These are phyloP conservation scores for Rhopilema esculentum DNA, from an alignment of 30 jellyfish, hydroid and myxozoan species.

Conservation along the genomic window DNA sequence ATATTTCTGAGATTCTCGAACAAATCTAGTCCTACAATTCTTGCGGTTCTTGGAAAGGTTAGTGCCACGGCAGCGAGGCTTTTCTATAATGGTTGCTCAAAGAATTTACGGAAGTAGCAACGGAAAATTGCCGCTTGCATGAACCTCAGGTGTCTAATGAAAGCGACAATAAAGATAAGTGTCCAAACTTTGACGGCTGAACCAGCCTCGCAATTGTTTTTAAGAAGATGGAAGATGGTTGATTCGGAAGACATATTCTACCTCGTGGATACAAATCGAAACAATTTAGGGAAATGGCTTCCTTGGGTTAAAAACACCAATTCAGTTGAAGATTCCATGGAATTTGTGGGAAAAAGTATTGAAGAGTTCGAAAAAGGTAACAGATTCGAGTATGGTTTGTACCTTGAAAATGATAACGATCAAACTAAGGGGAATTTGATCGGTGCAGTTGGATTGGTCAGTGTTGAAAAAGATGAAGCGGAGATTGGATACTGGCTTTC, in stretches of 20 bases:
- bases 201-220: not conserved
- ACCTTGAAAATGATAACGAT: not conserved
- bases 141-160: not conserved
- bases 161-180: not conserved
- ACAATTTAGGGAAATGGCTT: slow-evolving; percentile 27
- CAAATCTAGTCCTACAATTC: no score
- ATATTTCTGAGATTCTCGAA: no score
- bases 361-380: not conserved
- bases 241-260: slow-evolving; percentile 15
- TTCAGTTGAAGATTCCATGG: slow-evolving; percentile 1
- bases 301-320: slow-evolving; percentile 29
- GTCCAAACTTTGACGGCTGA: not conserved
- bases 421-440: not conserved
- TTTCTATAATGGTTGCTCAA: not conserved
- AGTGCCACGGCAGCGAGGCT: not conserved
- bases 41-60: no score
- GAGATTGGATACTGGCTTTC: slow-evolving; percentile 46
- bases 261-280: slow-evolving; percentile 13
- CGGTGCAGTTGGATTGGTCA: slow-evolving; percentile 21
- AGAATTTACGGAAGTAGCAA: not conserved
- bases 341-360: slow-evolving; percentile 4
- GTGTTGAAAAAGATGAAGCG: not conserved
- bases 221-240: slow-evolving; percentile 23
- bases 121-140: not conserved
- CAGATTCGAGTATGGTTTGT: slow-evolving; percentile 33